These are phyloP conservation scores for Erebia palarica DNA, from an alignment of 2,888 invertebrate species.

Conservation along the genomic window DNA sequence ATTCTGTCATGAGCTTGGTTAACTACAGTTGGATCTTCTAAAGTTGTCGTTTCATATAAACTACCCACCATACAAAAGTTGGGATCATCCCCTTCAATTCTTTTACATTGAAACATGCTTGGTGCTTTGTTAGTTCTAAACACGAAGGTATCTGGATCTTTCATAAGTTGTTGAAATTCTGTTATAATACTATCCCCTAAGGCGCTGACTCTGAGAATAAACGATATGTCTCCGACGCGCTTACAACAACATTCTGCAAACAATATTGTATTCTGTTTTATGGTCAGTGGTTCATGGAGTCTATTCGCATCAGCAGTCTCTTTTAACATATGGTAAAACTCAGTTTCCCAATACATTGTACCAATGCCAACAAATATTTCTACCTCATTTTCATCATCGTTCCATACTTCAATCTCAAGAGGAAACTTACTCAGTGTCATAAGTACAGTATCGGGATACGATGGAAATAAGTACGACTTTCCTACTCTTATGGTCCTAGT, in stretches of 20 bases:
- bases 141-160: conserved; percentile 67
- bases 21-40: conserved; percentile 68
- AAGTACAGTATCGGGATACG: conserved; percentile 71
- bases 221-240: conserved; percentile 67
- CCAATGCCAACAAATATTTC: conserved; percentile 72
- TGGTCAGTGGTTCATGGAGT: conserved; percentile 59
- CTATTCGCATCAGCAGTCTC: conserved; percentile 61
- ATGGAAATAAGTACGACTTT: conserved; percentile 80
- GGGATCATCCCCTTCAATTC: conserved; percentile 68
- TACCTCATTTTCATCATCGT: conserved; percentile 66
- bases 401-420: conserved; percentile 76
- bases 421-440: conserved; percentile 71
- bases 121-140: conserved; percentile 74
- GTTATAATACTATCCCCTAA: conserved; percentile 75
- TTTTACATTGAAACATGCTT: conserved; percentile 70
- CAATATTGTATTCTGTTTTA: conserved; percentile 58
- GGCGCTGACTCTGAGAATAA: conserved; percentile 76
- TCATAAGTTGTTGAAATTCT: conserved; percentile 71
- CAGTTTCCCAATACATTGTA: conserved; percentile 70
- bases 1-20: conserved; percentile 58
- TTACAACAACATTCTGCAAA: conserved; percentile 65
- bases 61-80: conserved; percentile 74
- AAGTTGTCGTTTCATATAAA: conserved; percentile 70
- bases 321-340: conserved; percentile 76
- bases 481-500: conserved; percentile 71